phyloP scores from a whole-genome alignment of 1,140 invertebrate species.

The Oppia nitens region DNA sequence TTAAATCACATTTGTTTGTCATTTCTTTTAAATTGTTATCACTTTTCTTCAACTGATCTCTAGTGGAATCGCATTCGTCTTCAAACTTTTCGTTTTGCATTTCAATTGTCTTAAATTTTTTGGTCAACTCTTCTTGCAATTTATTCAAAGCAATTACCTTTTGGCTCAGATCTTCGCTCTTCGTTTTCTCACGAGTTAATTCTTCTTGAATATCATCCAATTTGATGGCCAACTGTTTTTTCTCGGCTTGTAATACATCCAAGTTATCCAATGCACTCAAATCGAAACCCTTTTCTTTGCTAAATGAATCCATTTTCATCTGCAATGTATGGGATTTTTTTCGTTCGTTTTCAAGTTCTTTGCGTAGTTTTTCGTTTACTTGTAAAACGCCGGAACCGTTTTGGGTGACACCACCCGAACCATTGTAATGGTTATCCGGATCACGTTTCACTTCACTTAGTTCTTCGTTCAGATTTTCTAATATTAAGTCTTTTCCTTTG shows the following conservation, averaged over 20 bases:
- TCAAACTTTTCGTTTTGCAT: neutral
- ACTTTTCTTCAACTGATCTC: neutral
- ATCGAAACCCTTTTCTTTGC: slow-evolving; percentile 1
- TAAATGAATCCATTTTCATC: neutral
- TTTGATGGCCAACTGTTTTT: slow-evolving; percentile 9
- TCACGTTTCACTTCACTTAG: slow-evolving; percentile 35
- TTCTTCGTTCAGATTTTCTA: slow-evolving; percentile 33
- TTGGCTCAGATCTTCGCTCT: neutral
- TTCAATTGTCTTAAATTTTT: neutral
- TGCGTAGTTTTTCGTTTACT: neutral
- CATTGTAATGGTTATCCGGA: slow-evolving; percentile 37
- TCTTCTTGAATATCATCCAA: neutral
- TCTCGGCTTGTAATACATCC: slow-evolving; percentile 3
- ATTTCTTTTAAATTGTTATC: slow-evolving; percentile 1
- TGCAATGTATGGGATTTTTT: slow-evolving; percentile 17
- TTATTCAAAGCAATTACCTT: neutral
- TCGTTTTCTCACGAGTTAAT: neutral
- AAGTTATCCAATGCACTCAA: slow-evolving; percentile 1
- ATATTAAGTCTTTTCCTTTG: slow-evolving; percentile 38
- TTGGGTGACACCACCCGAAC: slow-evolving; percentile 22
- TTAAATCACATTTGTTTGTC: neutral
- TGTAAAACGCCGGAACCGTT: slow-evolving; percentile 1
- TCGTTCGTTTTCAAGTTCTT: slow-evolving; percentile 20
- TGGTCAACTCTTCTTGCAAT: neutral
- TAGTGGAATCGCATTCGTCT: neutral